These are phyloP conservation scores for Volucella zonaria DNA, from an alignment of 2,888 invertebrate genomes.

Conservation along the genomic window DNA sequence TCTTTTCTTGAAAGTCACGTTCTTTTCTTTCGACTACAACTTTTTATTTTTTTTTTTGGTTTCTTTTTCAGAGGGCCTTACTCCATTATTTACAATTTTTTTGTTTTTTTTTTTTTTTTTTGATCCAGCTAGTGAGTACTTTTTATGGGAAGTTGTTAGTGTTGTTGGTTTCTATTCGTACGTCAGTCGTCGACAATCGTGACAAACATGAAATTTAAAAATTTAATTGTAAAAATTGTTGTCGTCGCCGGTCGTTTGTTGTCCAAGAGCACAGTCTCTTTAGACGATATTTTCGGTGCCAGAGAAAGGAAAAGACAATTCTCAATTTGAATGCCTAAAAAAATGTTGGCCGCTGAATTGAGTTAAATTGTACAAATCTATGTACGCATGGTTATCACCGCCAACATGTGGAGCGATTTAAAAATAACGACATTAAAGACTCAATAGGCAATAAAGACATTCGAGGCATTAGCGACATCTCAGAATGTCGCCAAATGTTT, in stretches of 20 bases:
- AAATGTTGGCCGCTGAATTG: background rate
- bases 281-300: constrained; percentile 8
- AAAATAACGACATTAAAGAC: constrained; percentile 8
- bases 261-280: no score
- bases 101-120: constrained; percentile 16
- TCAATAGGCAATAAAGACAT: background rate
- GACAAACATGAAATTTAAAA: constrained; percentile 68
- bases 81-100: constrained; percentile 55
- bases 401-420: background rate
- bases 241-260: background rate
- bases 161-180: constrained; percentile 12
- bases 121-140: constrained; percentile 2
- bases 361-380: constrained; percentile 9
- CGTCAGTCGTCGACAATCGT: constrained; percentile 51
- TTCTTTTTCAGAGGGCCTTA: constrained; percentile 34
- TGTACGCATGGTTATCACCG: background rate
- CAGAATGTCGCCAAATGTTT: background rate
- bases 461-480: no score
- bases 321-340: background rate
- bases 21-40: constrained; percentile 38
- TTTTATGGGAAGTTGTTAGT: constrained; percentile 36
- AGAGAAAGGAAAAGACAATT: constrained; percentile 21
- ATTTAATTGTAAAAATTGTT: constrained; percentile 58
- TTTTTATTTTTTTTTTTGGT: constrained; percentile 9
- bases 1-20: constrained; percentile 68